phyloP scores from a whole-genome alignment of 1,140 invertebrate species.

The Ericerus pela region DNA sequence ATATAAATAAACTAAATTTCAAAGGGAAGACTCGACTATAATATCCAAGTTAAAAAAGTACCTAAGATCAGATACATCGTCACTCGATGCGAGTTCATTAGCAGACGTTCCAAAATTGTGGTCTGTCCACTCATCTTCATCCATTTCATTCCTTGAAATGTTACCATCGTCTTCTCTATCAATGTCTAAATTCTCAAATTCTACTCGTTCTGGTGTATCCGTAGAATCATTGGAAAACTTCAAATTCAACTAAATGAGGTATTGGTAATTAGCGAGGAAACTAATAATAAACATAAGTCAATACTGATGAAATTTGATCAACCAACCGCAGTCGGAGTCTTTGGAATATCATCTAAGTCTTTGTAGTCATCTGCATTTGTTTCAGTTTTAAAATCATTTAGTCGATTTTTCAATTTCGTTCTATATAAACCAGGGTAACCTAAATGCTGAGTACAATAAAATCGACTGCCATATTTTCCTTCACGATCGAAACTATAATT shows the following conservation, averaged over 20 bases:
- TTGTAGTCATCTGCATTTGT: neutral
- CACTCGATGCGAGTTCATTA: constrained; percentile 50
- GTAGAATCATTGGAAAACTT: constrained; percentile 12
- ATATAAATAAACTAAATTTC: neutral
- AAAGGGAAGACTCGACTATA: neutral
- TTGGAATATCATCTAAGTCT: constrained; percentile 14
- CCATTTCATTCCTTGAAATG: constrained; percentile 50
- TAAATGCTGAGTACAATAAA: constrained; percentile 70
- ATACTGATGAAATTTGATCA: neutral
- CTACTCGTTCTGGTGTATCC: constrained; percentile 69
- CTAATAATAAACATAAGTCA: neutral
- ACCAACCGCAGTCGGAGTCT: constrained; percentile 28
- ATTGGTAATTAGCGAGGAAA: neutral
- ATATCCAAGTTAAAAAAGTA: constrained; percentile 21
- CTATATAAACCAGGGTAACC: constrained; percentile 41
- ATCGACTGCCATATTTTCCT: constrained; percentile 49
- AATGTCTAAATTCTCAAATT: constrained; percentile 43
- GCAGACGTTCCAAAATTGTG: constrained; percentile 68
- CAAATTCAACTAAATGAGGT: neutral
- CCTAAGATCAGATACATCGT: constrained; percentile 55
- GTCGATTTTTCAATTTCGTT: constrained; percentile 23
- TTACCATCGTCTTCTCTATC: constrained; percentile 16
- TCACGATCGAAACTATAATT: constrained; percentile 62
- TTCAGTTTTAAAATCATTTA: constrained; percentile 1
- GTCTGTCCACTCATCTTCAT: constrained; percentile 87